phyloP scores from a whole-genome alignment of 2,113 vertebrate species.

The Ceyx melanurus region DNA sequence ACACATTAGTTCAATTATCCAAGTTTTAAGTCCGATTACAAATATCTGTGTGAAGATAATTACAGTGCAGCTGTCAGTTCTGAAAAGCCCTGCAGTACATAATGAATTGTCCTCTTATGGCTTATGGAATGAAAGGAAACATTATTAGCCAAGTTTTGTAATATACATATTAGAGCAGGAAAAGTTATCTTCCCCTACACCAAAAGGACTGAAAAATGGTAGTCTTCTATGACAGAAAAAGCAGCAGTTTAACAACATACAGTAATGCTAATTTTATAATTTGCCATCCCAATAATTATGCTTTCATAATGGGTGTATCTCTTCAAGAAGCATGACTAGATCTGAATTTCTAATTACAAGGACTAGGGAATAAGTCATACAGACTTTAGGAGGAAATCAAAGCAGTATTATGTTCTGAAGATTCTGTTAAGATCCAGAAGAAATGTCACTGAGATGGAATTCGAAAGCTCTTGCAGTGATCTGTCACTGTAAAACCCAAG shows the following conservation, averaged over 20 bases:
- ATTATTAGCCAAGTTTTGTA: constrained; percentile 53
- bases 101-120: constrained; percentile 59
- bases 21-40: constrained; percentile 63
- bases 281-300: constrained; percentile 55
- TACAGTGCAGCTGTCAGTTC: constrained; percentile 53
- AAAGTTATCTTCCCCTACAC: constrained; percentile 51
- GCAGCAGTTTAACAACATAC: constrained; percentile 50
- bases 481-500: neutral
- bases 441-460: constrained; percentile 33
- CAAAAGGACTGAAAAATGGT: constrained; percentile 61
- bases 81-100: constrained; percentile 43
- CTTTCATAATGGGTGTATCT: constrained; percentile 18
- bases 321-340: constrained; percentile 28
- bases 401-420: constrained; percentile 19
- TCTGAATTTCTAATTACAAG: constrained; percentile 45
- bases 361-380: neutral
- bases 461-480: neutral
- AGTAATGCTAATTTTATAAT: constrained; percentile 69
- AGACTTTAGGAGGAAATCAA: constrained; percentile 37
- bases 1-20: constrained; percentile 63
- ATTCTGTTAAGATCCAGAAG: neutral
- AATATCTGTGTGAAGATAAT: constrained; percentile 66
- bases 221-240: constrained; percentile 39
- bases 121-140: constrained; percentile 44
- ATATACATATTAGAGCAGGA: constrained; percentile 28